Percentiles rank a stretch among this genome's conserved stretches.
These are phyloP conservation scores for Ruditapes philippinarum DNA, from an alignment of 1,140 invertebrate genomes.

Conservation along the genomic window DNA sequence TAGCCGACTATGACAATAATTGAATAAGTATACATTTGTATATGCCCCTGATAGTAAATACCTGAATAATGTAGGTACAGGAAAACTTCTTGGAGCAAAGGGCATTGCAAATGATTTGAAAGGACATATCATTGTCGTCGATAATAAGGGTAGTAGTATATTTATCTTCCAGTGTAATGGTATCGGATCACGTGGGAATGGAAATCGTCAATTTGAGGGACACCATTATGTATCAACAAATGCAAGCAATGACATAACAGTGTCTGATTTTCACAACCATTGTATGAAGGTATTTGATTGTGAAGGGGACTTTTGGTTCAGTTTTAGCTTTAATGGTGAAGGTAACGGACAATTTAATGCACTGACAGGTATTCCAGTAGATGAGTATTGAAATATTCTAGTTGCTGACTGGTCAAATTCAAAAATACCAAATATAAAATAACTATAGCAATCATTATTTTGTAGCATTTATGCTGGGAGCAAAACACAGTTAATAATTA, in stretches of 20 bases:
- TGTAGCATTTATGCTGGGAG: too few relatives aligned
- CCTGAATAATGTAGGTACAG: constrained; percentile 88
- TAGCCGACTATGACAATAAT: constrained; percentile 90
- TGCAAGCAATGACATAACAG: constrained; percentile 87
- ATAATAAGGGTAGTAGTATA: constrained; percentile 89
- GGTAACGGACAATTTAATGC: constrained; percentile 89
- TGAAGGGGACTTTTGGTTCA: constrained; percentile 84
- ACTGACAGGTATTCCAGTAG: constrained; percentile 89
- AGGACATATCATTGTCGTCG: constrained; percentile 89
- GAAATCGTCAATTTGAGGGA: constrained; percentile 88
- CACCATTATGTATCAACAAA: constrained; percentile 89
- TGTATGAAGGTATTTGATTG: constrained; percentile 88
- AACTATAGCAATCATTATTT: too few relatives aligned
- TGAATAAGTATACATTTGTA: constrained; percentile 89
- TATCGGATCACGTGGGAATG: constrained; percentile 86
- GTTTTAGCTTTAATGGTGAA: constrained; percentile 87
- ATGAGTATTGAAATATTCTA: constrained; percentile 88
- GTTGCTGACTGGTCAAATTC: constrained; percentile 90
- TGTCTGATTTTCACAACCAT: constrained; percentile 90
- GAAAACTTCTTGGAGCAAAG: constrained; percentile 89
- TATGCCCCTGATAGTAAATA: constrained; percentile 89
- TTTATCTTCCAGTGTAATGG: constrained; percentile 89
- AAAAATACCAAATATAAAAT: constrained; percentile 89
- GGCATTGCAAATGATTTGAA: constrained; percentile 88
- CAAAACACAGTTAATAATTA: too few relatives aligned